Percentiles rank a stretch among this genome's conserved stretches.
phyloP scores from a whole-genome alignment of 2,888 invertebrate genomes.

The Alloplasta piceator region DNA sequence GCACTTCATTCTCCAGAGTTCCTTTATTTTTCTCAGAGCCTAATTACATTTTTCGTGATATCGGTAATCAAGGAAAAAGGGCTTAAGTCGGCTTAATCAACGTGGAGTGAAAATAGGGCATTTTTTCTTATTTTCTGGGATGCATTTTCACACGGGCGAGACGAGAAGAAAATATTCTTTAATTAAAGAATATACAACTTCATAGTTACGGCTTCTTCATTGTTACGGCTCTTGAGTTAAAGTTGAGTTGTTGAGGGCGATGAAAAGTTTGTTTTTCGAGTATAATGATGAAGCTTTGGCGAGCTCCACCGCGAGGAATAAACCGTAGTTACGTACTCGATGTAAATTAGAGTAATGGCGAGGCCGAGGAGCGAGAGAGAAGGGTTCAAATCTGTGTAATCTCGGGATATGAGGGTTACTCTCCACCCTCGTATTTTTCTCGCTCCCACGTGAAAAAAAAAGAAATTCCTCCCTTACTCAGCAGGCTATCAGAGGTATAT shows the following conservation, averaged over 20 bases:
- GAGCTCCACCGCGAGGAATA: conserved; percentile 9
- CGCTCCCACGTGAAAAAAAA: neutral
- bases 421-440: conserved; percentile 35
- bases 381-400: conserved; percentile 1
- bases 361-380: neutral
- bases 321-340: neutral
- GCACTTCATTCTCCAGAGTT: too few species aligned
- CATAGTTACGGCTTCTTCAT: too few species aligned
- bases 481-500: neutral
- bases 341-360: neutral
- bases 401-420: conserved; percentile 10
- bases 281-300: conserved; percentile 8
- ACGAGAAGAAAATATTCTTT: too few species aligned
- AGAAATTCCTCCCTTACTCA: neutral
- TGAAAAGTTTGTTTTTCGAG: conserved; percentile 42
- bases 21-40: too few species aligned
- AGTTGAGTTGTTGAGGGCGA: conserved; percentile 31
- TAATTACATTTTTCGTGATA: too few species aligned
- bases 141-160: too few species aligned
- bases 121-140: too few species aligned
- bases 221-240: conserved; percentile 17
- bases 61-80: too few species aligned
- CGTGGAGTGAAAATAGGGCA: too few species aligned
- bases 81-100: too few species aligned
- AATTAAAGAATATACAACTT: too few species aligned